phyloP scores from a whole-genome alignment of 1,140 invertebrate species.

The Ceratina japonica region DNA sequence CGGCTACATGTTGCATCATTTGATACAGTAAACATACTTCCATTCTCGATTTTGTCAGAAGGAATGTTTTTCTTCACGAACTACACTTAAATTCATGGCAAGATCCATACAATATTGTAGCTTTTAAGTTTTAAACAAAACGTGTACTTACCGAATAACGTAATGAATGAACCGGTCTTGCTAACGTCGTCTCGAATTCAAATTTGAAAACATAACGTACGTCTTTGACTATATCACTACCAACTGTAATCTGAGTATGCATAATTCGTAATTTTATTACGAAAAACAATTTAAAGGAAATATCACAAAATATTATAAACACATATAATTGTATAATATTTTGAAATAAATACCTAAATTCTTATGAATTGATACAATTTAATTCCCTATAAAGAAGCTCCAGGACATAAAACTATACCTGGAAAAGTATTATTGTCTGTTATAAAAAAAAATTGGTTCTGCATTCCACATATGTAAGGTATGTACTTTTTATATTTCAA shows the following conservation, averaged over 20 bases:
- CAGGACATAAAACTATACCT: no score
- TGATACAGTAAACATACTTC: background rate
- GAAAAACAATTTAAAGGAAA: no score
- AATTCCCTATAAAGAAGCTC: no score
- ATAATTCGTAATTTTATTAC: background rate
- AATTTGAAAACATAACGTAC: conserved; percentile 25
- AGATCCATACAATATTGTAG: background rate
- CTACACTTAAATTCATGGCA: background rate
- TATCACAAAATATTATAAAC: conserved; percentile 29
- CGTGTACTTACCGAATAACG: background rate
- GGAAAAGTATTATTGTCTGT: no score
- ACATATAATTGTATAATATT: no score
- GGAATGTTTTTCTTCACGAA: background rate
- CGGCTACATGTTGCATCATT: background rate
- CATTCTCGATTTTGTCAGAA: no score
- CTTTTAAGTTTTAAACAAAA: background rate
- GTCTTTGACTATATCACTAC: no score
- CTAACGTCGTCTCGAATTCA: background rate
- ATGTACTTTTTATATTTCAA: no score
- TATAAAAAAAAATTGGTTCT: no score
- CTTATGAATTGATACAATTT: no score
- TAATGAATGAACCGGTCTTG: background rate
- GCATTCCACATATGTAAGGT: no score
- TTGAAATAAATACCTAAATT: no score
- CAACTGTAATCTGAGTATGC: background rate